Percentiles rank a stretch among this genome's conserved stretches.
phyloP scores from a whole-genome alignment of 2,888 invertebrate genomes.

The Phytoseiulus persimilis region DNA sequence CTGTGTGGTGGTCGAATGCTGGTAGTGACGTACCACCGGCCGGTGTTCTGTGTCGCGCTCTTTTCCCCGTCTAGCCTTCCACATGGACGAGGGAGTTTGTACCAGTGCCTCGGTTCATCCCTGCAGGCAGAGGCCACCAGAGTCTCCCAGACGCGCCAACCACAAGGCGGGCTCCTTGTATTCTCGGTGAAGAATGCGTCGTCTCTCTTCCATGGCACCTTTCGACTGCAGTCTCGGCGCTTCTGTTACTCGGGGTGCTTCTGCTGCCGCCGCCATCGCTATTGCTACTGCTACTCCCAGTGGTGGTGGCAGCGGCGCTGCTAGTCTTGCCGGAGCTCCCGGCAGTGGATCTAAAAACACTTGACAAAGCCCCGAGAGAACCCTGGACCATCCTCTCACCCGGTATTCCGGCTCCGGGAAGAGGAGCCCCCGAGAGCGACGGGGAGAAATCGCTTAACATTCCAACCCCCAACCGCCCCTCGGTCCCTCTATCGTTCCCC shows the following conservation, averaged over 20 bases:
- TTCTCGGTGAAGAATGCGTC: background rate
- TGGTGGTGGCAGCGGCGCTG: background rate
- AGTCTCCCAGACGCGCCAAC: background rate
- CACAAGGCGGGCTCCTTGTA: background rate
- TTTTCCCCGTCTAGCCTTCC: background rate
- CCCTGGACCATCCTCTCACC: background rate
- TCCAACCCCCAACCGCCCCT: background rate
- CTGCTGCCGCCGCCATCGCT: background rate
- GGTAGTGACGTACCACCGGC: too few relatives aligned
- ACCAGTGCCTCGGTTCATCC: background rate
- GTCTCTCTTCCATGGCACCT: background rate
- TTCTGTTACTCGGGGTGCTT: background rate
- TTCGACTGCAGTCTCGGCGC: background rate
- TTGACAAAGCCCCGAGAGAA: conserved; percentile 16
- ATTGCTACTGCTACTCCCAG: background rate
- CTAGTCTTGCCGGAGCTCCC: background rate
- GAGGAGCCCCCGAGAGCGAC: background rate
- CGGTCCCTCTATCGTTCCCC: background rate
- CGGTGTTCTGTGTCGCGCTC: too few relatives aligned
- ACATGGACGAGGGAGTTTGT: background rate
- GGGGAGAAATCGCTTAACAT: conserved; percentile 38
- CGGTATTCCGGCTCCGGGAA: background rate
- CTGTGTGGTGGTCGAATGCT: background rate
- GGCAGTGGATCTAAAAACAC: conserved; percentile 30
- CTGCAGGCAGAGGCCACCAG: background rate